Percentiles rank a stretch among this genome's conserved stretches.
phyloP scores from a whole-genome alignment of 2,888 invertebrate genomes.

The Chaetogeoica ovagalla region DNA sequence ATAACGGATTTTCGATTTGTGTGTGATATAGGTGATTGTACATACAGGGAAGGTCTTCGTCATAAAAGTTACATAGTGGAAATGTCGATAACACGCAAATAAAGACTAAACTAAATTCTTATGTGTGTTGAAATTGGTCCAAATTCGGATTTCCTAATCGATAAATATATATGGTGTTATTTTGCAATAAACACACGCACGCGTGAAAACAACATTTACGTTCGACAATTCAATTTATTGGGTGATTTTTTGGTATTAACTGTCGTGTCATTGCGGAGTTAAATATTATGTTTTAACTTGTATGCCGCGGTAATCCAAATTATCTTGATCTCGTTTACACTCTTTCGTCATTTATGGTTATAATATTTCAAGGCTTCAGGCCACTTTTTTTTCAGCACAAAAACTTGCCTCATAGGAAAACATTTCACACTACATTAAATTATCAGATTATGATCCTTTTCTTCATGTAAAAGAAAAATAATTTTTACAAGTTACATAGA shows the following conservation, averaged over 20 bases:
- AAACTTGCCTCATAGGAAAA: too few relatives aligned
- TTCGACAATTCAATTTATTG: not conserved
- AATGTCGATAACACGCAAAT: conserved; percentile 41
- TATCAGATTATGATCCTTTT: too few relatives aligned
- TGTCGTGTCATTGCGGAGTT: too few relatives aligned
- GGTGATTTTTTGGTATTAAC: not conserved
- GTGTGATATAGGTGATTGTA: conserved; percentile 11
- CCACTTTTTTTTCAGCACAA: too few relatives aligned
- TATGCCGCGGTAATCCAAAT: too few relatives aligned
- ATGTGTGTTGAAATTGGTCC: conserved; percentile 38
- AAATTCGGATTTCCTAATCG: conserved; percentile 14
- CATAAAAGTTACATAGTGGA: conserved; percentile 42
- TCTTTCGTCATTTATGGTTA: too few relatives aligned
- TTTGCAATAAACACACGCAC: not conserved
- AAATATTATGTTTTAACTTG: too few relatives aligned
- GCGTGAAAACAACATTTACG: not conserved
- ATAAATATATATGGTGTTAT: conserved; percentile 18
- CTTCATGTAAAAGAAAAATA: too few relatives aligned
- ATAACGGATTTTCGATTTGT: conserved; percentile 34
- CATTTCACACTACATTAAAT: too few relatives aligned
- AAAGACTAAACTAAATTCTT: conserved; percentile 21
- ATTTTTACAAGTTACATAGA: too few relatives aligned
- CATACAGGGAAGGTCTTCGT: not conserved
- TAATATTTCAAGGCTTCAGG: too few relatives aligned
- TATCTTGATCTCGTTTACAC: too few relatives aligned